Evolutionary conservation across 64 coral and sea anemone species (phyloP).

Genomic region (Porites australiensis): DNA sequence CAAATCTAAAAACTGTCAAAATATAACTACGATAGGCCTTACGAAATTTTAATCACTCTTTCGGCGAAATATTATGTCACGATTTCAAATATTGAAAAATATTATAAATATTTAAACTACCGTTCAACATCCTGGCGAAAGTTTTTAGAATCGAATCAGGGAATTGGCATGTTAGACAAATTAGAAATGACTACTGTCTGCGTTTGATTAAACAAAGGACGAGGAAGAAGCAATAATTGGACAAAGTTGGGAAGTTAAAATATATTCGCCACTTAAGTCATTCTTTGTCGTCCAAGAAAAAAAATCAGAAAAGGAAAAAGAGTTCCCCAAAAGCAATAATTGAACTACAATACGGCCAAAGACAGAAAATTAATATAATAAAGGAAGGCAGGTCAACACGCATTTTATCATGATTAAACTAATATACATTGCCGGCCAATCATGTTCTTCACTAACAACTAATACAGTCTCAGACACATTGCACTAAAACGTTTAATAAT

Average conservation of each 20-base stretch:
- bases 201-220: neutral
- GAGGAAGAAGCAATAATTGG: neutral
- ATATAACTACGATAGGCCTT: neutral
- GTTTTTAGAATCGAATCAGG: neutral
- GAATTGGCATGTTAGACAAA: neutral
- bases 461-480: no score
- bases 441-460: no score
- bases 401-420: no score
- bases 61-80: neutral
- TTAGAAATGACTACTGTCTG: neutral
- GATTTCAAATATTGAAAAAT: neutral
- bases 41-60: neutral
- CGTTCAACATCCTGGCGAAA: neutral
- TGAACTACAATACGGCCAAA: no score
- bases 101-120: neutral
- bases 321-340: no score
- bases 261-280: neutral
- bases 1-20: conserved; percentile 24
- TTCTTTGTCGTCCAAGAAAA: no score
- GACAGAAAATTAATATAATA: no score
- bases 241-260: neutral
- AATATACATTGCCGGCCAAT: no score
- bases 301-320: neutral
- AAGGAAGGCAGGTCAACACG: no score
- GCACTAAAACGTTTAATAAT: no score